phyloP scores from a whole-genome alignment of 2,888 invertebrate species.

The Ceraclea dissimilis region DNA sequence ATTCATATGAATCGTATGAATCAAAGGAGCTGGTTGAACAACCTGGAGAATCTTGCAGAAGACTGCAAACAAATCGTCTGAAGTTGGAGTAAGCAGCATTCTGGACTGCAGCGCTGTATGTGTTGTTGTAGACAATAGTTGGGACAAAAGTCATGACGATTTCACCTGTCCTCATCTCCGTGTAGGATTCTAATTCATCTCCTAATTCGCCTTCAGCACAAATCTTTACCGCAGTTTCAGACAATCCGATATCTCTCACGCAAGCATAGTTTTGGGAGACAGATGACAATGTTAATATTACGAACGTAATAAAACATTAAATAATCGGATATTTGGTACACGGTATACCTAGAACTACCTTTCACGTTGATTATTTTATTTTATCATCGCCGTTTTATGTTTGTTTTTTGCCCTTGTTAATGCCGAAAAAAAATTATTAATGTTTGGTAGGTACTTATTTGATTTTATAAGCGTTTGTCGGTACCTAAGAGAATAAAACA shows the following conservation, averaged over 20 bases:
- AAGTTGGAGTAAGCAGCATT: slow-evolving; percentile 18
- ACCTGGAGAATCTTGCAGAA: slow-evolving; percentile 12
- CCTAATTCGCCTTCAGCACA: slow-evolving; percentile 25
- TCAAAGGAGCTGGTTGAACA: no score
- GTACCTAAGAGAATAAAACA: no score
- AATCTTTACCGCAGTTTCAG: slow-evolving; percentile 27
- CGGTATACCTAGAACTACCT: no score
- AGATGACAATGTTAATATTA: slow-evolving; percentile 26
- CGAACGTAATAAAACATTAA: not conserved
- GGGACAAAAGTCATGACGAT: slow-evolving; percentile 37
- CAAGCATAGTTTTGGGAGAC: slow-evolving; percentile 35
- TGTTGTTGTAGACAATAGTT: slow-evolving; percentile 35
- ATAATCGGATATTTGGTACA: no score
- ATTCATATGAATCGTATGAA: no score
- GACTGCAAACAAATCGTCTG: slow-evolving; percentile 13
- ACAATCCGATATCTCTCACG: slow-evolving; percentile 33
- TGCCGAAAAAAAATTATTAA: no score
- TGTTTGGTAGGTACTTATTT: no score
- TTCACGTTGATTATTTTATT: no score
- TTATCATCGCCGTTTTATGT: no score
- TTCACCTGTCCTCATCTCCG: slow-evolving; percentile 31
- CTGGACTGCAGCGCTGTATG: slow-evolving; percentile 29
- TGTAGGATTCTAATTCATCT: slow-evolving; percentile 33
- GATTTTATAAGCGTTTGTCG: no score
- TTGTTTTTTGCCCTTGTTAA: no score